Conservation (phyloP, 2,797 vertebrate genomes). For the Trachurus trachurus region DNA sequence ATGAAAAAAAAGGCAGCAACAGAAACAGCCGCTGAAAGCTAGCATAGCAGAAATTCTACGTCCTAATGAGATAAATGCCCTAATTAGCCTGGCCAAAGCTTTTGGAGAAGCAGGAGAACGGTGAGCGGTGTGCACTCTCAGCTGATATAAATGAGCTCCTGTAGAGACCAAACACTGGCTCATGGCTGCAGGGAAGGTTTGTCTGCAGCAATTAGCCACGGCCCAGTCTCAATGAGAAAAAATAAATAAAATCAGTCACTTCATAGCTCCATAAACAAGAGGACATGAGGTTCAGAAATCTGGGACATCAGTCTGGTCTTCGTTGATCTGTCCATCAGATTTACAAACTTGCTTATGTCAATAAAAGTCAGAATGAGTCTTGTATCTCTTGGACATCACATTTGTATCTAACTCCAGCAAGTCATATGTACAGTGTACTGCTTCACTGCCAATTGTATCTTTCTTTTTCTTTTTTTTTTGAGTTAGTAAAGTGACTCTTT, state of each 20-base stretch:
- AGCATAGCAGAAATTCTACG: conserved; percentile 41
- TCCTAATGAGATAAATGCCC: conserved; percentile 67
- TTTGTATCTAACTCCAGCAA: too few relatives aligned
- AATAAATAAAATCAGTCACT: not conserved
- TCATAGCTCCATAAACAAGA: not conserved
- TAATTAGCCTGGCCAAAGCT: conserved; percentile 55
- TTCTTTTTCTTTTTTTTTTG: too few relatives aligned
- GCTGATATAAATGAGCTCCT: conserved; percentile 62
- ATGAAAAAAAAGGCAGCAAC: conserved; percentile 6
- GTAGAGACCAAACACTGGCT: conserved; percentile 56
- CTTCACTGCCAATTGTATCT: not conserved
- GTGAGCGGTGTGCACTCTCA: conserved; percentile 46
- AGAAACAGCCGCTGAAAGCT: conserved; percentile 32
- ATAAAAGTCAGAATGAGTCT: not conserved
- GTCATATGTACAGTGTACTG: too few relatives aligned
- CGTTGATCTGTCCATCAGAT: not conserved
- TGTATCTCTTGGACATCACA: too few relatives aligned
- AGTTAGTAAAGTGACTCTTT: not conserved
- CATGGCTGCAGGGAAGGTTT: conserved; percentile 54
- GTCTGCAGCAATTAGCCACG: conserved; percentile 65
- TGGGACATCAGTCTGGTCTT: too few relatives aligned
- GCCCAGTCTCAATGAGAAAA: conserved; percentile 32
- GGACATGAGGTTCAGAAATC: not conserved
- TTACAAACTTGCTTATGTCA: not conserved
- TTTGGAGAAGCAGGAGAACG: conserved; percentile 28